A percentile compares a stretch with the other conserved stretches of the same genome.
These are phyloP conservation scores for Nezara viridula DNA, from an alignment of 2,888 invertebrate genomes.

Conservation along the genomic window DNA sequence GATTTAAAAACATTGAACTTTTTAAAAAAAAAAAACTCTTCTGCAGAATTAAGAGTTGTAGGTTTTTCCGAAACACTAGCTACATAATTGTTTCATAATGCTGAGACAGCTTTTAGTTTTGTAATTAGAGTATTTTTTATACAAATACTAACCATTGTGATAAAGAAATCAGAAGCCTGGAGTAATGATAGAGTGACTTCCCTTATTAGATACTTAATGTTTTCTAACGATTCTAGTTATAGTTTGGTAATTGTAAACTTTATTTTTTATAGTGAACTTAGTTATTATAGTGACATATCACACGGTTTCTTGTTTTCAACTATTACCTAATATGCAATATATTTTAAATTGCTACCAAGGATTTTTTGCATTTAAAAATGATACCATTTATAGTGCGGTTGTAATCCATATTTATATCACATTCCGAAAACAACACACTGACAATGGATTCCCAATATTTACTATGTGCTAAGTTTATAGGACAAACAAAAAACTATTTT, in stretches of 20 bases:
- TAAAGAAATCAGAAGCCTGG: not conserved
- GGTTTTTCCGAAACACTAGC: not conserved
- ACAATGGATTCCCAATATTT: no score
- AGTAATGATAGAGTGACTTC: not conserved
- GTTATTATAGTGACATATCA: not conserved
- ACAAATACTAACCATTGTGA: slow-evolving; percentile 10
- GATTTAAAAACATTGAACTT: not conserved
- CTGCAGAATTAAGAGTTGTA: not conserved
- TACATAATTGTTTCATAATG: not conserved
- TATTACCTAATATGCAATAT: not conserved
- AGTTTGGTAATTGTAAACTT: not conserved
- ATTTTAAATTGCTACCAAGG: no score
- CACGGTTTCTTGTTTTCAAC: not conserved
- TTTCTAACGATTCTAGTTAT: not conserved
- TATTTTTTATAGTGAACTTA: not conserved
- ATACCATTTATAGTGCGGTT: no score
- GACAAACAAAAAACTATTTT: no score
- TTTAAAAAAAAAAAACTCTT: no score
- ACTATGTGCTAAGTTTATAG: no score
- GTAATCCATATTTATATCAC: no score
- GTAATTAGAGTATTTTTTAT: slow-evolving; percentile 50
- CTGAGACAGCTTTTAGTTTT: not conserved
- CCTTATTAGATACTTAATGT: not conserved
- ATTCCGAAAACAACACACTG: no score
- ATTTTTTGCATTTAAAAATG: no score